These are phyloP conservation scores for Lagodon rhomboides DNA, from an alignment of 2,797 vertebrate species.

Conservation along the genomic window DNA sequence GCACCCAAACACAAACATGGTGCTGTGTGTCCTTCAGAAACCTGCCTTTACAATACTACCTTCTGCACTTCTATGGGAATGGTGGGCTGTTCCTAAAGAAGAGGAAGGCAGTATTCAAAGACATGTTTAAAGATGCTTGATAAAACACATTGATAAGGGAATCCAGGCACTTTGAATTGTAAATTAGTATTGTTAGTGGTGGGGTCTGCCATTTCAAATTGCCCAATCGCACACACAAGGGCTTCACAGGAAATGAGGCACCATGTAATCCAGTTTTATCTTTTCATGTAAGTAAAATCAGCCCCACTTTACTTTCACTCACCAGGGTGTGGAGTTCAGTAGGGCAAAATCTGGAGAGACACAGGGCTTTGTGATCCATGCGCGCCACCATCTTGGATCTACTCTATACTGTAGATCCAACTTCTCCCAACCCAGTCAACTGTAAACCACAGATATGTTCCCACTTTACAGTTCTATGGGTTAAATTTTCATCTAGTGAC, in stretches of 20 bases:
- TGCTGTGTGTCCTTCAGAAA: conserved; percentile 3
- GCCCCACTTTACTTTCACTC: background rate
- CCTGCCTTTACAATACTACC: background rate
- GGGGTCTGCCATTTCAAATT: background rate
- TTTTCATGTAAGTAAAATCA: background rate
- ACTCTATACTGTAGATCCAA: background rate
- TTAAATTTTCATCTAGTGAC: too few relatives aligned
- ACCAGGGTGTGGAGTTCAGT: too few relatives aligned
- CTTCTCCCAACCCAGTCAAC: background rate
- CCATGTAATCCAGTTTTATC: background rate
- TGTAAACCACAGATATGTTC: too few relatives aligned
- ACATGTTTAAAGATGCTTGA: background rate
- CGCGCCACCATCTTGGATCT: too few relatives aligned
- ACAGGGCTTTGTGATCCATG: too few relatives aligned
- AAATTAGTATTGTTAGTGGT: background rate
- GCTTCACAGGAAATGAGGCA: background rate
- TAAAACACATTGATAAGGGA: conserved; percentile 3
- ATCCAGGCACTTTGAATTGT: conserved; percentile 6
- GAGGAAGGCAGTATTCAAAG: background rate
- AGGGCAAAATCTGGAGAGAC: too few relatives aligned
- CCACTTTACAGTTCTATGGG: too few relatives aligned
- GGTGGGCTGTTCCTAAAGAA: background rate
- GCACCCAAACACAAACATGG: conserved; percentile 30
- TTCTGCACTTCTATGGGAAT: background rate
- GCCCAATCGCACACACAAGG: background rate